Evolutionary conservation across 2,888 invertebrate species (phyloP).

Genomic region (Bhutanitis thaidina): DNA sequence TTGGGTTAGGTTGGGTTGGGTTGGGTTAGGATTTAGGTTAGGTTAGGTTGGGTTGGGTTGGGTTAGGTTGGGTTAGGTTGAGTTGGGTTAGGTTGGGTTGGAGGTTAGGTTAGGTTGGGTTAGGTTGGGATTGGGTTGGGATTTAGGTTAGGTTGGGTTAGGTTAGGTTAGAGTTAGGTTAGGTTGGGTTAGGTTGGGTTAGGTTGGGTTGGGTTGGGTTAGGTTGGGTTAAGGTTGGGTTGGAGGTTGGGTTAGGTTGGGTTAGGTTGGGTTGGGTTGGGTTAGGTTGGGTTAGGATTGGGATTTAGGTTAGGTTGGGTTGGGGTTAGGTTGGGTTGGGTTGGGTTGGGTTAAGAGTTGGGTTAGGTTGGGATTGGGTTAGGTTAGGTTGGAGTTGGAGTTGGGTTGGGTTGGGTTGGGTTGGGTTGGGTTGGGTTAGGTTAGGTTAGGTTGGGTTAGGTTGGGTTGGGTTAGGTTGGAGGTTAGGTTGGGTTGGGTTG

Average conservation of each 20-base stretch:
- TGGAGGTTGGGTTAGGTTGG: not conserved
- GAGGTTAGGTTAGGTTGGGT: not conserved
- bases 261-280: not conserved
- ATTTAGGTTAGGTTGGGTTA: not conserved
- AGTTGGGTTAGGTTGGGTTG: not conserved
- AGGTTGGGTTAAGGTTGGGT: not conserved
- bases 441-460: constrained; percentile 23
- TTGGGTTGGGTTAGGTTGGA: constrained; percentile 26
- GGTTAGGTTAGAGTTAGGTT: not conserved
- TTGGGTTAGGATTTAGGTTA: not conserved
- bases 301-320: too few relatives aligned
- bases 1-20: not conserved
- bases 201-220: not conserved
- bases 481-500: constrained; percentile 24
- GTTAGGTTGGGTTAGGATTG: not conserved
- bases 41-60: not conserved
- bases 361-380: too few relatives aligned
- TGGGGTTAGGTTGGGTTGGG: not conserved
- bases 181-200: constrained; percentile 18
- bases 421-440: constrained; percentile 23
- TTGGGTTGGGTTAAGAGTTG: not conserved
- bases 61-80: not conserved
- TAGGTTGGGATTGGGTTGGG: not conserved
- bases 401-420: not conserved
- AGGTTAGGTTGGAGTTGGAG: not conserved